A percentile compares a stretch with the other conserved stretches of the same genome.
phyloP scores from a whole-genome alignment of 64 coral and sea anemone genomes.

The Pocillopora damicornis region DNA sequence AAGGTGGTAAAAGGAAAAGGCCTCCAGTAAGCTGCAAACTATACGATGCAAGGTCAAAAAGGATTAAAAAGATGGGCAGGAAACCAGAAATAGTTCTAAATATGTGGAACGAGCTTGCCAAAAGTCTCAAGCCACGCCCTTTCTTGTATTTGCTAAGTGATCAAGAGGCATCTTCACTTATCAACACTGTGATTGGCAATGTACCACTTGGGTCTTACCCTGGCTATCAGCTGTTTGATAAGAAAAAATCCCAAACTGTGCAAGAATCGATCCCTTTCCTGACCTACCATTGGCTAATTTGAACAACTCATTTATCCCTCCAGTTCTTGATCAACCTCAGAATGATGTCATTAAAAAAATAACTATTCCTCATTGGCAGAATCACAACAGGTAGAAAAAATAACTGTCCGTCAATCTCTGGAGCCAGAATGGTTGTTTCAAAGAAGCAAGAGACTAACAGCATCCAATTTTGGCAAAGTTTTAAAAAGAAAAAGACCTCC shows the following conservation, averaged over 20 bases:
- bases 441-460: constrained; percentile 41
- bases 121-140: constrained; percentile 38
- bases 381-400: constrained; percentile 9
- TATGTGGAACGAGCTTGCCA: constrained; percentile 33
- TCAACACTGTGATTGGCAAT: constrained; percentile 56
- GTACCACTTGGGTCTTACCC: constrained; percentile 37
- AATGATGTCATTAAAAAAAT: constrained; percentile 24
- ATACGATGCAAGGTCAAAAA: constrained; percentile 63
- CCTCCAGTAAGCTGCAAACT: constrained; percentile 53
- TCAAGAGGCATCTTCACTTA: constrained; percentile 34
- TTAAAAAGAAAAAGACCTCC: constrained; percentile 44
- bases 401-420: constrained; percentile 9
- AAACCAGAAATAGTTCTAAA: constrained; percentile 29
- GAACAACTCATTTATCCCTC: neutral
- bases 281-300: constrained; percentile 2
- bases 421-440: constrained; percentile 3
- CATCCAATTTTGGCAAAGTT: constrained; percentile 69
- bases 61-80: constrained; percentile 34
- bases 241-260: constrained; percentile 5
- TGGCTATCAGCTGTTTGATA: constrained; percentile 44
- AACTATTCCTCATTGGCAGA: neutral
- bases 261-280: constrained; percentile 3
- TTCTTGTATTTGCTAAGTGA: constrained; percentile 63
- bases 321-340: neutral
- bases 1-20: constrained; percentile 43